Evolutionary conservation across 2,888 invertebrate species (phyloP).

Genomic region (Dromius quadrimaculatus): DNA sequence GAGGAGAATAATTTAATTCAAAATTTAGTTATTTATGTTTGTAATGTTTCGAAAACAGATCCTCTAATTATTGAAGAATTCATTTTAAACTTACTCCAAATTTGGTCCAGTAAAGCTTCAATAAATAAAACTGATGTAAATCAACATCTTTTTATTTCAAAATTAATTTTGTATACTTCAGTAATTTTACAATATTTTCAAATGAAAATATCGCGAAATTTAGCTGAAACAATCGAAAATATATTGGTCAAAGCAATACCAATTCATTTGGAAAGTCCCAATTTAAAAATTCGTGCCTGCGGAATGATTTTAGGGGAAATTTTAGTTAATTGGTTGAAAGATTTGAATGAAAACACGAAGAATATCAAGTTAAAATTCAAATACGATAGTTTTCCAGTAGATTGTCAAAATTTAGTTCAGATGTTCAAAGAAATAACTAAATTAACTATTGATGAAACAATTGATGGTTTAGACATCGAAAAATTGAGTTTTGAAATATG

Average conservation of each 20-base stretch:
- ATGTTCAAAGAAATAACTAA: constrained; percentile 61
- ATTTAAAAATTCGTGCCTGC: constrained; percentile 72
- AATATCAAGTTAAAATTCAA: constrained; percentile 75
- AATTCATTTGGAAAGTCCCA: constrained; percentile 76
- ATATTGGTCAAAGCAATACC: constrained; percentile 76
- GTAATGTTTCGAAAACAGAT: constrained; percentile 61
- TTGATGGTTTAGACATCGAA: constrained; percentile 34
- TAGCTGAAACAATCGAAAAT: constrained; percentile 64
- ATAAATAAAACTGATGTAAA: constrained; percentile 74
- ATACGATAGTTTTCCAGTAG: constrained; percentile 70
- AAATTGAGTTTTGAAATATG: constrained; percentile 2
- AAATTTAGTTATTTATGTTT: constrained; percentile 75
- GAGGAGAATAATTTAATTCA: constrained; percentile 69
- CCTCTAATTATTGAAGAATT: constrained; percentile 64
- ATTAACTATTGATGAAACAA: constrained; percentile 54
- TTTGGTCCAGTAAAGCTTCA: constrained; percentile 78
- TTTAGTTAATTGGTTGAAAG: constrained; percentile 69
- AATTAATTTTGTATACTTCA: constrained; percentile 73
- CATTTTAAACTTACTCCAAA: constrained; percentile 70
- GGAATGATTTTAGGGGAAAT: constrained; percentile 84
- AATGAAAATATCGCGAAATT: constrained; percentile 58
- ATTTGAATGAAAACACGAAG: constrained; percentile 63
- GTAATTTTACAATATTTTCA: constrained; percentile 67
- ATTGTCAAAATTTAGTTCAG: constrained; percentile 68
- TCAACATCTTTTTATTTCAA: constrained; percentile 79